A percentile compares a stretch with the other conserved stretches of the same genome.
These are phyloP conservation scores for Andricus quercusramuli DNA, from an alignment of 2,888 invertebrate species.

Conservation along the genomic window DNA sequence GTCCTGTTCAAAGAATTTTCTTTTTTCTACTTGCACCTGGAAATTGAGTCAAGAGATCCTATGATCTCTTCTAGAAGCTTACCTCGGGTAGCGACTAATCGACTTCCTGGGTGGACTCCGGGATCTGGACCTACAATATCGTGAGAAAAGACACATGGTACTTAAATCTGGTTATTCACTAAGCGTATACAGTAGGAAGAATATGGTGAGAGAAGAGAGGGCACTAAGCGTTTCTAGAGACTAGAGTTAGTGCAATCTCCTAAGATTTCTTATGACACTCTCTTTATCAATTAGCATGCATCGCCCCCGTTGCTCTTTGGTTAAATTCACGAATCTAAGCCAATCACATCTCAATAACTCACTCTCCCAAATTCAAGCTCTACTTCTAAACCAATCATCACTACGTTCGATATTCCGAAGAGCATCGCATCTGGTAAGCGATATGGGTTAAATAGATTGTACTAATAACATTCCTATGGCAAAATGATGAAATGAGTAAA, in stretches of 20 bases:
- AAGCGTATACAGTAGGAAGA: conserved; percentile 49
- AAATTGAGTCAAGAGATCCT: conserved; percentile 57
- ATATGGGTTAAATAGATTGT: background rate
- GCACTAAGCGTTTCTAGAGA: conserved; percentile 32
- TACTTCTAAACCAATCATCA: background rate
- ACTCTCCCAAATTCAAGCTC: background rate
- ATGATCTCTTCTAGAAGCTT: conserved; percentile 52
- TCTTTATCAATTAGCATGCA: background rate
- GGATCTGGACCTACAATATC: conserved; percentile 73
- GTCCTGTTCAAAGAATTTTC: conserved; percentile 54
- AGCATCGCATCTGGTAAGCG: background rate
- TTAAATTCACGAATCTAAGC: background rate
- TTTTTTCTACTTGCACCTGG: conserved; percentile 64
- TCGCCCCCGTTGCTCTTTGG: background rate
- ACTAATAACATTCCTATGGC: conserved; percentile 55
- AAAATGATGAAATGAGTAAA: conserved; percentile 34
- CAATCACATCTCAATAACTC: background rate
- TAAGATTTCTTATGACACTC: background rate
- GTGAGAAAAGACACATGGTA: conserved; percentile 65
- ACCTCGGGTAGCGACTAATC: conserved; percentile 69
- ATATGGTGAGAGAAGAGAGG: conserved; percentile 53
- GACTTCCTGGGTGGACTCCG: conserved; percentile 69
- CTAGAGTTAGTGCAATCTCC: background rate
- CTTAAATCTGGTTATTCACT: conserved; percentile 61
- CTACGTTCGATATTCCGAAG: background rate